Conservation (phyloP, 1,140 invertebrate genomes). For the Idris sp. region DNA sequence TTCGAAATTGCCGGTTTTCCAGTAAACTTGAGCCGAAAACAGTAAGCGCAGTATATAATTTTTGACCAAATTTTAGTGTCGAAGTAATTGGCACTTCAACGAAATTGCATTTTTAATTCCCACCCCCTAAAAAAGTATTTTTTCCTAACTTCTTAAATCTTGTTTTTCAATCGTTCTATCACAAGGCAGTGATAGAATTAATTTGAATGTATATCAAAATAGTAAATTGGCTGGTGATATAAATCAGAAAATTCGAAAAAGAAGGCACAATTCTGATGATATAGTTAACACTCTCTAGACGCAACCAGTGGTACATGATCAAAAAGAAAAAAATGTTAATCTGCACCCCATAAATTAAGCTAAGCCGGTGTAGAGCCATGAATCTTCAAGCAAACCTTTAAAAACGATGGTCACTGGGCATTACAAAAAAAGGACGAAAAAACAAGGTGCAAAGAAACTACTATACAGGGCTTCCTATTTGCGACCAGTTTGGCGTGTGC, state of each 20-base stretch:
- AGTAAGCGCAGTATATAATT: conserved; percentile 36
- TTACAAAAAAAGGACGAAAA: conserved; percentile 2
- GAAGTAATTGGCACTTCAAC: conserved; percentile 12
- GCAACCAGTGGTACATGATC: conserved; percentile 26
- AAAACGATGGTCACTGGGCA: conserved; percentile 31
- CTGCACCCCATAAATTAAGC: conserved; percentile 56
- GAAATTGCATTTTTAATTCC: conserved; percentile 29
- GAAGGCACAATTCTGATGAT: conserved; percentile 34
- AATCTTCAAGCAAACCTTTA: conserved; percentile 49
- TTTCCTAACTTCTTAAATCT: too few relatives aligned
- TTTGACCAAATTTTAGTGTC: conserved; percentile 22
- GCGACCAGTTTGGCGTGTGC: conserved; percentile 33
- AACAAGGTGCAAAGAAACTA: conserved; percentile 16
- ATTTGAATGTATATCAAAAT: conserved; percentile 21
- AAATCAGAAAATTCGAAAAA: conserved; percentile 32
- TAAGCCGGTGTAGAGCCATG: conserved; percentile 26
- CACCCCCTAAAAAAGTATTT: too few relatives aligned
- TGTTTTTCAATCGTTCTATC: too few relatives aligned
- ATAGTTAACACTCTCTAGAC: conserved; percentile 49
- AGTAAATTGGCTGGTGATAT: conserved; percentile 17
- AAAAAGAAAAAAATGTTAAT: conserved; percentile 57
- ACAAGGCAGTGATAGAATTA: too few relatives aligned
- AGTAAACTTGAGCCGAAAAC: conserved; percentile 22
- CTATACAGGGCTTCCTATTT: conserved; percentile 43
- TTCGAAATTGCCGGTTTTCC: conserved; percentile 48